Percentiles rank a stretch among this genome's conserved stretches.
Evolutionary conservation across 92 coral and sea anemone species (phyloP).

Genomic region (Parazoanthus darwini): DNA sequence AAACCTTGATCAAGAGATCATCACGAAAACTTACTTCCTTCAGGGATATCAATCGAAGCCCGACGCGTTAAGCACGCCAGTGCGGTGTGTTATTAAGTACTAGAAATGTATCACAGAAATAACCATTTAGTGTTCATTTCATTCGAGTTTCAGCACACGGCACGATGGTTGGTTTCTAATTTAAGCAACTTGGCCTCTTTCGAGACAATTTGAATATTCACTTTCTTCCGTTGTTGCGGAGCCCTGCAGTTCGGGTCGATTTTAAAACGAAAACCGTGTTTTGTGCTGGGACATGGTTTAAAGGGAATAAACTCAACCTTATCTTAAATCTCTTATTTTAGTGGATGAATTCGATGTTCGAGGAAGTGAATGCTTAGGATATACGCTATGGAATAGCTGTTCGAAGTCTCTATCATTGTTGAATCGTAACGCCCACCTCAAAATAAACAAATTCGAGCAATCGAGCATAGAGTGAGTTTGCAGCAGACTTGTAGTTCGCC

Average conservation of each 20-base stretch:
- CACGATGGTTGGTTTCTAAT: constrained; percentile 26
- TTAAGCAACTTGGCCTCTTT: constrained; percentile 35
- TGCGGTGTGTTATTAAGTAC: neutral
- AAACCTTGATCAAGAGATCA: constrained; percentile 38
- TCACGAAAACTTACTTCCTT: constrained; percentile 31
- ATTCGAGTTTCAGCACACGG: constrained; percentile 33
- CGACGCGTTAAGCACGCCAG: constrained; percentile 4
- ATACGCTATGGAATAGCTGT: constrained; percentile 48
- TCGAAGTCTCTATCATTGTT: constrained; percentile 40
- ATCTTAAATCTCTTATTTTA: neutral
- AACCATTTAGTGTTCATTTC: constrained; percentile 27
- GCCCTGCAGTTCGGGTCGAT: constrained; percentile 24
- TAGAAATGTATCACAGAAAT: constrained; percentile 12
- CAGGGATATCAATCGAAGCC: constrained; percentile 18
- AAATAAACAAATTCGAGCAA: constrained; percentile 61
- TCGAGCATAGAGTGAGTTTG: constrained; percentile 16
- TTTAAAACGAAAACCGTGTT: constrained; percentile 11
- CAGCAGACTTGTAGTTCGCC: constrained; percentile 39
- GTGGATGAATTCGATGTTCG: constrained; percentile 5
- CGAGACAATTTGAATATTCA: constrained; percentile 45
- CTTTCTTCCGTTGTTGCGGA: constrained; percentile 25
- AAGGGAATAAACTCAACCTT: neutral
- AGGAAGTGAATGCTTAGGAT: constrained; percentile 35
- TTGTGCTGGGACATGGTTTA: neutral
- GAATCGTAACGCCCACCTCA: constrained; percentile 83